A percentile compares a stretch with the other conserved stretches of the same genome.
Conservation (phyloP, 23 tunicate genomes). For the Oikopleura vanhoeffeni region DNA sequence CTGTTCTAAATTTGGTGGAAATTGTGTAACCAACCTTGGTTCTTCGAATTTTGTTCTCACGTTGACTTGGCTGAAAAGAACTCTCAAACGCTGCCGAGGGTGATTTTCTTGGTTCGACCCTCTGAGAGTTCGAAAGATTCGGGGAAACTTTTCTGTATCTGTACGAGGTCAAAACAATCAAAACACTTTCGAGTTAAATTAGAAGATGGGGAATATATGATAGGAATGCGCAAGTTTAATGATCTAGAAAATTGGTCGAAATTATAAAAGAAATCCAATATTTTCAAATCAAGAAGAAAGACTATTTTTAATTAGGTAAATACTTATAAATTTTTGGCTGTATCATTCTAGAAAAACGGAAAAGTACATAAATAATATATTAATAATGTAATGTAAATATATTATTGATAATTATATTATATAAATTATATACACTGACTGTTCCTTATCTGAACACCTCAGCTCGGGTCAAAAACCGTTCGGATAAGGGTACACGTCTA, state of each 20-base stretch:
- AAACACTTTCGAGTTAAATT: slow-evolving; percentile 60
- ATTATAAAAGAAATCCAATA: slow-evolving; percentile 71
- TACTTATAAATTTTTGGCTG: background rate
- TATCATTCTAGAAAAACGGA: too few relatives aligned
- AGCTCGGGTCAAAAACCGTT: too few relatives aligned
- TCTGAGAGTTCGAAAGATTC: slow-evolving; percentile 19
- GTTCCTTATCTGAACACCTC: too few relatives aligned
- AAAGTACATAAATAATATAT: too few relatives aligned
- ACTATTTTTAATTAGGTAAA: background rate
- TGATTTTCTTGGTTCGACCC: background rate
- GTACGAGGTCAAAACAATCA: slow-evolving; percentile 55
- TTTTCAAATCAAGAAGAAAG: slow-evolving; percentile 36
- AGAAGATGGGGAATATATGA: slow-evolving; percentile 25
- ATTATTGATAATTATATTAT: too few relatives aligned
- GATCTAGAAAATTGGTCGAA: slow-evolving; percentile 37
- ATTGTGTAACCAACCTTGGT: background rate
- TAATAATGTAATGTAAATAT: too few relatives aligned
- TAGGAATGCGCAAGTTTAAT: slow-evolving; percentile 75
- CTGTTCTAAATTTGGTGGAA: background rate
- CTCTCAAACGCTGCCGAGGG: background rate
- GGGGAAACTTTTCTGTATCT: slow-evolving; percentile 78
- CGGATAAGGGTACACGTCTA: too few relatives aligned
- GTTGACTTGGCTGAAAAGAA: background rate
- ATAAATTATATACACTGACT: too few relatives aligned
- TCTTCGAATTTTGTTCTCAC: background rate